Base-by-base conservation (phyloP, 2,888 invertebrate genomes). In the Rotaria macrura region DNA sequence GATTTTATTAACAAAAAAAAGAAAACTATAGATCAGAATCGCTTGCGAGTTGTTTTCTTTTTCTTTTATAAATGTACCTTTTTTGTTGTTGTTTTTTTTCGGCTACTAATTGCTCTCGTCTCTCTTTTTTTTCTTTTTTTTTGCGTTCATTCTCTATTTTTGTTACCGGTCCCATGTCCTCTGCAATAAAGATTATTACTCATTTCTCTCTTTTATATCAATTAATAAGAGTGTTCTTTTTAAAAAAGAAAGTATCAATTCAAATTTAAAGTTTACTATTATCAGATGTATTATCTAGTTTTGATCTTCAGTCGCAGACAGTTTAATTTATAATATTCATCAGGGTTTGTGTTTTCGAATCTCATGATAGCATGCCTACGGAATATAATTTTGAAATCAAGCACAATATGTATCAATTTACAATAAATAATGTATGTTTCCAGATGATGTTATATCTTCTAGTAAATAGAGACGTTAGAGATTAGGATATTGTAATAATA, bases 371-470 rank as follows among this genome's bases (percentile, higher is more conserved):
- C n/a, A n/a, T n/a, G n/a, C n/a, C n/a, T n/a, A n/a, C n/a, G n/a
- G n/a, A n/a, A n/a, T n/a, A n/a, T n/a, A n/a, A n/a, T n/a, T n/a
- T n/a, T n/a, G n/a, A n/a, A n/a, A n/a, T n/a, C n/a, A n/a, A n/a
- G n/a, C n/a, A n/a, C n/a, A n/a, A n/a, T n/a, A n/a, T n/a, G n/a
- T n/a, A n/a, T n/a, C n/a, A n/a, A n/a, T n/a, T n/a, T n/a, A n/a
- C n/a, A n/a, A n/a, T n/a, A n/a, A n/a, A n/a, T n/a, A n/a, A n/a
- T n/a, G n/a, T n/a, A n/a, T n/a, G n/a, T n/a, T n/a, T n/a, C n/a
- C n/a, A 85, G 86, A 9, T 74, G 85, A 86, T 86, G 34, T 84
- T 65, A 20, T 17, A 47, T 84, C 84, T 49, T 52, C 55, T 7
- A 84, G 85, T 34, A 54, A 83, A 85, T 65, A 57, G 2, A 38